These are phyloP conservation scores for Podabrus alpinus DNA, from an alignment of 2,888 invertebrate species.

Conservation along the genomic window DNA sequence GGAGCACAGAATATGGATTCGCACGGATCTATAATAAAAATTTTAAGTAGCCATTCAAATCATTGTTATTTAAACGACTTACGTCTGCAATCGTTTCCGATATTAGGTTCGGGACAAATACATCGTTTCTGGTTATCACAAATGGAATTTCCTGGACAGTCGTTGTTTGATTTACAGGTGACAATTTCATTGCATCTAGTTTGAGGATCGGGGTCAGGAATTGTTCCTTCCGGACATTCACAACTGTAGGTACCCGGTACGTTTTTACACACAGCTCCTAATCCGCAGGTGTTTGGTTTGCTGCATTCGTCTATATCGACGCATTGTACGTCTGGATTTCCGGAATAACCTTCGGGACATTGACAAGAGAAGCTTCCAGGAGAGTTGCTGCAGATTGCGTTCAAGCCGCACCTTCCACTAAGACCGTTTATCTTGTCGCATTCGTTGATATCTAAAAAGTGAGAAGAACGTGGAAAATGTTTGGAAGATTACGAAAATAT, in stretches of 20 bases:
- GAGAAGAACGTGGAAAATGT: not conserved
- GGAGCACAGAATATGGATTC: constrained; percentile 83
- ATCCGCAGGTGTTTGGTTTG: constrained; percentile 72
- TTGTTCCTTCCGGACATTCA: constrained; percentile 78
- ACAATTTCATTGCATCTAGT: constrained; percentile 82
- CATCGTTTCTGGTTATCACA: constrained; percentile 80
- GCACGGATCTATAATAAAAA: constrained; percentile 74
- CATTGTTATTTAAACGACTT: constrained; percentile 52
- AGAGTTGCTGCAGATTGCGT: constrained; percentile 79
- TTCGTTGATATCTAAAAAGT: constrained; percentile 79
- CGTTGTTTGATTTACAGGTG: constrained; percentile 72
- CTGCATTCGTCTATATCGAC: constrained; percentile 84
- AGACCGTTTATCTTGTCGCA: constrained; percentile 79
- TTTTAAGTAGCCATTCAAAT: not conserved
- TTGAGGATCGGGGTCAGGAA: constrained; percentile 83
- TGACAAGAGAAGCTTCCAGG: constrained; percentile 80
- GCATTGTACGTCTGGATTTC: constrained; percentile 82
- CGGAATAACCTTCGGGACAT: constrained; percentile 84
- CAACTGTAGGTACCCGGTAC: constrained; percentile 77
- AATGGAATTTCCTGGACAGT: constrained; percentile 88
- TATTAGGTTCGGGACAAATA: constrained; percentile 87
- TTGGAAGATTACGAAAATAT: not conserved
- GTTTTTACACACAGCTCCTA: constrained; percentile 81
- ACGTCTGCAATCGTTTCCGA: constrained; percentile 91
- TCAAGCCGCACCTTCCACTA: constrained; percentile 81